Base-by-base conservation (phyloP, 2,113 vertebrate species). In the Pyxicephalus adspersus region DNA sequence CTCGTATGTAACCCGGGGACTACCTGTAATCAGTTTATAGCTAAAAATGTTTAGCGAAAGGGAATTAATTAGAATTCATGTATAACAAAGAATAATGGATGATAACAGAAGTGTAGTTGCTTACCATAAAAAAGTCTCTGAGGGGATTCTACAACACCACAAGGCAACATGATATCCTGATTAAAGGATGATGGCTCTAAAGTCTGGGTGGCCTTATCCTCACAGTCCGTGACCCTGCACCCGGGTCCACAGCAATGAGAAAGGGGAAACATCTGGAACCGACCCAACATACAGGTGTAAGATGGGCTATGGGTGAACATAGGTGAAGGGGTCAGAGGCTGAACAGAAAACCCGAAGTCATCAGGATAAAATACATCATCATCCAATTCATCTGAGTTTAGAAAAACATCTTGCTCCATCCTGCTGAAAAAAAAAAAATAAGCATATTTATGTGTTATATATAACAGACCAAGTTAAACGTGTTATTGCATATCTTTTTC, bases 41-140 rank as follows among this genome's bases (percentile, higher is more conserved):
- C n/a, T n/a, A n/a, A n/a, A n/a, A n/a, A n/a, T n/a, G n/a, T n/a
- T n/a, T n/a, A n/a, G n/a, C n/a, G n/a, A n/a, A n/a, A n/a, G n/a
- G n/a, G n/a, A n/a, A n/a, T n/a, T n/a, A n/a, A n/a, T n/a, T n/a
- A n/a, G n/a, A n/a, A n/a, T n/a, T n/a, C n/a, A n/a, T n/a, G n/a
- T n/a, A 23, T 23, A 45, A 16, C 16, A 38, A 51, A 3, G 38
- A 45, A 71, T 19, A 11, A 71, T n/a, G 5, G 8, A 23, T 5
- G 8, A 13, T 60, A 23, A 29, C 5, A 1, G 28, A 15, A 7
- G 28, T 29, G 11, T 26, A 3, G 28, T 13, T 83, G 88, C 91
- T 93, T 91, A 94, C 93, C 93, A 88, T 94, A 94, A 89, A 94
- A 94, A 85, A 94, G 93, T 90, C 94, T 90, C 86, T 89, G 92